Conservation (phyloP, 2,113 vertebrate genomes). For the Sakesphorus luctuosus region DNA sequence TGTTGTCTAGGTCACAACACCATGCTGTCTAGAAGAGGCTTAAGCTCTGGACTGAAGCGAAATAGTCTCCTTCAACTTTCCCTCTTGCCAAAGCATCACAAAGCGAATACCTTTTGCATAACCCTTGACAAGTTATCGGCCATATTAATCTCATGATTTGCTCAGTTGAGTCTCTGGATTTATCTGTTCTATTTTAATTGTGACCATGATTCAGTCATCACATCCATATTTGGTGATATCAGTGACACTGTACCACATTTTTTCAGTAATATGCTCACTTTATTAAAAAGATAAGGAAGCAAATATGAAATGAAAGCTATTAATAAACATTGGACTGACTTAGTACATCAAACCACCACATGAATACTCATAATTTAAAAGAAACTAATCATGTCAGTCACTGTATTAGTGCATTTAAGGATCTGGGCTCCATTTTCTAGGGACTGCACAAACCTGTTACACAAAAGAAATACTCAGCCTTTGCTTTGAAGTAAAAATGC, state of each 20-base stretch:
- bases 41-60: rapidly evolving
- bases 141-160: neutral
- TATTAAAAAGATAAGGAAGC: constrained; percentile 67
- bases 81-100: neutral
- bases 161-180: neutral
- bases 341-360: neutral
- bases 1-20: neutral
- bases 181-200: constrained; percentile 49
- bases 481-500: neutral
- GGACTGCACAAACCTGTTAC: neutral
- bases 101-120: neutral
- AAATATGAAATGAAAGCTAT: constrained; percentile 60
- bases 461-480: neutral
- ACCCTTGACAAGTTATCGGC: constrained; percentile 1
- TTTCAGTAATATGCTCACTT: constrained; percentile 49
- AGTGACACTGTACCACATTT: constrained; percentile 10
- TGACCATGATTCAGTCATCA: constrained; percentile 22
- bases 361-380: neutral
- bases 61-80: neutral
- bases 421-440: neutral
- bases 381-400: neutral
- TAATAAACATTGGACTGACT: constrained; percentile 48
- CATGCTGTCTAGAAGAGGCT: neutral
- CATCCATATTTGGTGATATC: neutral
- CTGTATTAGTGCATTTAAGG: neutral